Base-by-base conservation (phyloP, 1,140 invertebrate genomes). In the Theocolax elegans region DNA sequence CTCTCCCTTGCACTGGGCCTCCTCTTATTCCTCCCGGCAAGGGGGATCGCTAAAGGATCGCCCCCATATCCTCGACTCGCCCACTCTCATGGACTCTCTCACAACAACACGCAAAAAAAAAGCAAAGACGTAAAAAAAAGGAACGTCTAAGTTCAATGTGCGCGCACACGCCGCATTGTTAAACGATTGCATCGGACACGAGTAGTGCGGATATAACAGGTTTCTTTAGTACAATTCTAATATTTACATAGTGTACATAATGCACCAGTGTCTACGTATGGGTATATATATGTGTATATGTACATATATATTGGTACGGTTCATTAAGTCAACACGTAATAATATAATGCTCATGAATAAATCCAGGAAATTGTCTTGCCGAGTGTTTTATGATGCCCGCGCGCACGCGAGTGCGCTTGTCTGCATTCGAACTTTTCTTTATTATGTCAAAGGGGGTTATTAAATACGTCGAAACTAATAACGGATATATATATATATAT, bases 191-290 rank as follows among this genome's bases (percentile, higher is more conserved):
- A 59, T 44, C 8, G 15, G 58, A 31, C 42, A 6, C 42, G 53
- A 12, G 27, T 25, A 10, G 17, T 6, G 23, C 44, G 6, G 17
- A 48, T 48, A 48, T 35, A 40, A 64, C 62, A 51, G 46, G 31
- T 64, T 64, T 51, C 49, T 27, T 29, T 54, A 21, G n/a, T 38
- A n/a, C 49, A 44, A 66, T 54, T 66, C 25, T 44, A 54, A 66
- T 66, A 66, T 66, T 66, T 66, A 54, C 63, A 65, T 51, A 65
- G 62, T 40, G 42, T 42, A 63, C n/a, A n/a, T n/a, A n/a, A n/a
- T n/a, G n/a, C n/a, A n/a, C n/a, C n/a, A n/a, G n/a, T n/a, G n/a
- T n/a, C n/a, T n/a, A n/a, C n/a, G n/a, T n/a, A n/a, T n/a, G n/a
- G n/a, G n/a, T n/a, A n/a, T n/a, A n/a, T n/a, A 38, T 19, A 25